Evolutionary conservation across 2,888 invertebrate species (phyloP).

Genomic region (Eilema caniola): DNA sequence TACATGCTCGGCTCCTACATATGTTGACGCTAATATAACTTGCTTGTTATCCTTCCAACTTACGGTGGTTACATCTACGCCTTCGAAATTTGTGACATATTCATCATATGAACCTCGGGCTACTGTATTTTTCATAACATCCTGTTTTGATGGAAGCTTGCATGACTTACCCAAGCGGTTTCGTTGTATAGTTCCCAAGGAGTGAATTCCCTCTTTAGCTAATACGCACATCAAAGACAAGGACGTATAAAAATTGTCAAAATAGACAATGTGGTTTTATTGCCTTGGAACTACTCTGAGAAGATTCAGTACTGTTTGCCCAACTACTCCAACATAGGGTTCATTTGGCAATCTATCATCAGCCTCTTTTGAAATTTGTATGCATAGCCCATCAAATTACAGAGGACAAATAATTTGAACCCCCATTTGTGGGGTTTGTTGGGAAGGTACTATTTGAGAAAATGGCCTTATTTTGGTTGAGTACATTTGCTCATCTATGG

Average conservation of each 20-base stretch:
- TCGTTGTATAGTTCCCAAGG: slow-evolving; percentile 37
- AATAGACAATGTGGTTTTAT: neutral
- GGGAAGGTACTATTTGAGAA: slow-evolving; percentile 55
- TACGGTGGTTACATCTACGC: slow-evolving; percentile 31
- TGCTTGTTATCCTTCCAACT: slow-evolving; percentile 43
- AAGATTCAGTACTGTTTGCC: neutral
- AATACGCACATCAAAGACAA: slow-evolving; percentile 25
- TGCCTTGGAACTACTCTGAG: neutral
- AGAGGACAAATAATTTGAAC: slow-evolving; percentile 50
- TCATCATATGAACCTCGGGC: slow-evolving; percentile 36
- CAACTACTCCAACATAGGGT: neutral
- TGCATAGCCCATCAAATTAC: slow-evolving; percentile 8
- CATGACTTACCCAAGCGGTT: slow-evolving; percentile 37
- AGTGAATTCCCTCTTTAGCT: slow-evolving; percentile 30
- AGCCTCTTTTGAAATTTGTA: slow-evolving; percentile 14
- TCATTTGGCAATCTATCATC: neutral
- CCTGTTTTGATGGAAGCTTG: slow-evolving; percentile 33
- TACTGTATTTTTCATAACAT: slow-evolving; percentile 30
- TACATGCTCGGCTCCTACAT: slow-evolving; percentile 23
- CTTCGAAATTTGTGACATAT: slow-evolving; percentile 35
- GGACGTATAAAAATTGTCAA: slow-evolving; percentile 19
- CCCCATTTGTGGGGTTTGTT: slow-evolving; percentile 59
- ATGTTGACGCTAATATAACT: slow-evolving; percentile 28
- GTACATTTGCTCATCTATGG: slow-evolving; percentile 50
- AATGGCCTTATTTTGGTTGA: slow-evolving; percentile 53